Evolutionary conservation across 1,140 invertebrate genomes (phyloP), one percentile per base, ranked within the genome.

Genomic region (Harpegnathos saltator): DNA sequence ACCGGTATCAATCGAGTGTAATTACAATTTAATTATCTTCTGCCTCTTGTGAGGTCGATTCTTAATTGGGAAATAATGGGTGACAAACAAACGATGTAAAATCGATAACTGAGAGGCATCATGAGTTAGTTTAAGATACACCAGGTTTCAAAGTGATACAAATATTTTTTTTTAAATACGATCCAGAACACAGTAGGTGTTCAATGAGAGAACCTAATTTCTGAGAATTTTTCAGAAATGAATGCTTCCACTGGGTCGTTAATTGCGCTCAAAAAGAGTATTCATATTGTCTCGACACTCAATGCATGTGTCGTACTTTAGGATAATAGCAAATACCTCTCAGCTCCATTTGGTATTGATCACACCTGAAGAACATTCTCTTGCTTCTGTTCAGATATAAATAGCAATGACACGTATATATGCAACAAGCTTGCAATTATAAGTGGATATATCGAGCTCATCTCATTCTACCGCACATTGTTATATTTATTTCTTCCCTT

Each of bases 301-400:
- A 38, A 3, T 19, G 1, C 12, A 1, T 56, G 22, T 44, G 0
- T 48, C n/a, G 22, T 33, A 69, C 59, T 44, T 58, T 22, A 58
- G 22, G 48, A 44, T 48, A 26, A n/a, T 19, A 58, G 3, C 19
- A 22, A 77, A n/a, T 38, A 61, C 33, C 4, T 24, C 56, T 62
- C 38, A 2, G 17, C 11, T 15, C 24, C 14, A 26, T 69, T 48
- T 58, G 17, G 75, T 80, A 80, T 80, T 80, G 75, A 80, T 80
- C 69, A 69, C 63, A 68, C 63, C 17, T 69, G 50, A 80, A 58
- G 75, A 69, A 80, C 68, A 58, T 71, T 69, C 65, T 80, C 71
- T 71, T 80, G 75, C 71, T 77, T 77, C 75, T 69, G 50, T 38
- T 78, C 65, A 11, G 52, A 80, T 33, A 29, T 69, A 71, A 69